These are phyloP conservation scores for Phoebastria nigripes DNA, from an alignment of 2,797 vertebrate genomes.

Conservation along the genomic window DNA sequence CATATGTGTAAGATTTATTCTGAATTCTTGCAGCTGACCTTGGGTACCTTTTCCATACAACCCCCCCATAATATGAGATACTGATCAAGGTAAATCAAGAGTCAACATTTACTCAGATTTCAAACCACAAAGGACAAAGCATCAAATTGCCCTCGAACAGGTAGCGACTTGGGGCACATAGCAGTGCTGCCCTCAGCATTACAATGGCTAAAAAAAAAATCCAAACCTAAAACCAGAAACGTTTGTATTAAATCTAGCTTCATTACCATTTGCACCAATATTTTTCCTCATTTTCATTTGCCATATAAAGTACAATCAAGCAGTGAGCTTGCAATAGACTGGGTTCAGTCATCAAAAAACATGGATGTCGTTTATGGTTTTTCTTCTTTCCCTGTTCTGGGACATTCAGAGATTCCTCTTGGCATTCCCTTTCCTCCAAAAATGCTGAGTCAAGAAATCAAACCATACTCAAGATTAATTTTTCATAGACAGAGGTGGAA, in stretches of 20 bases:
- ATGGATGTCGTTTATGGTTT: not conserved
- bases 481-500: not conserved
- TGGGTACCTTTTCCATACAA: not conserved
- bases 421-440: not conserved
- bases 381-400: not conserved
- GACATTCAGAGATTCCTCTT: not conserved
- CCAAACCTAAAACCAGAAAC: not conserved
- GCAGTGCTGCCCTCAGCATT: not conserved
- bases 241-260: not conserved
- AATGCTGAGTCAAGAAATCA: not conserved
- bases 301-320: not conserved
- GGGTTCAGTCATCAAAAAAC: not conserved
- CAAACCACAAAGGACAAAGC: not conserved
- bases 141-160: not conserved
- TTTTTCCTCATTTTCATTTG: not conserved
- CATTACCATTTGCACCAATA: not conserved
- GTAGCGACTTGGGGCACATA: accelerated
- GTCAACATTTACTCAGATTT: not conserved
- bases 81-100: not conserved
- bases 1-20: not conserved
- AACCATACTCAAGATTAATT: not conserved
- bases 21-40: not conserved
- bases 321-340: not conserved
- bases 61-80: accelerated
- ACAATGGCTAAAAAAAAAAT: not conserved